Evolutionary conservation across 2,888 invertebrate species (phyloP).

Genomic region (Diplazon laetatorius): DNA sequence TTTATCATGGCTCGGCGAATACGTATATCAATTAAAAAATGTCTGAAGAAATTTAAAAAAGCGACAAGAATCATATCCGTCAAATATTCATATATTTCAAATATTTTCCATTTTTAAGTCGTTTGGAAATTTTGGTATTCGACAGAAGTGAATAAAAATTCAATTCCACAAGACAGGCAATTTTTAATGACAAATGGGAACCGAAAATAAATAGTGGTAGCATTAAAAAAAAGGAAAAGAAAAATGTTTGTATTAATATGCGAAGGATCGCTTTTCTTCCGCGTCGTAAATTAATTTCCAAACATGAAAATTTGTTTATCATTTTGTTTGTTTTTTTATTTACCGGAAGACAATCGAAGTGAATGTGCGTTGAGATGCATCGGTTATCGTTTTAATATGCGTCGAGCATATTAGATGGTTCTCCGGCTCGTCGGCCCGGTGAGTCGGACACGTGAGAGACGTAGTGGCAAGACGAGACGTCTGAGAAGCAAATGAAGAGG

Average conservation of each 20-base stretch:
- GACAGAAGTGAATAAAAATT: too few relatives aligned
- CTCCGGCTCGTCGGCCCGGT: background rate
- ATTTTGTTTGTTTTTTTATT: too few relatives aligned
- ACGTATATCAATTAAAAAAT: too few relatives aligned
- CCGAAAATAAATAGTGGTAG: background rate
- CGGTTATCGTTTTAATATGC: slow-evolving; percentile 8
- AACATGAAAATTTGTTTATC: too few relatives aligned
- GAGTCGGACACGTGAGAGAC: background rate
- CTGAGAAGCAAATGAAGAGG: background rate
- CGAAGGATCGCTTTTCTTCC: slow-evolving; percentile 2
- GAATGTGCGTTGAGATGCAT: background rate
- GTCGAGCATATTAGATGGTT: background rate
- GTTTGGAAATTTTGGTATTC: too few relatives aligned
- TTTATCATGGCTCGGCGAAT: too few relatives aligned
- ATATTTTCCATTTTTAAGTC: too few relatives aligned
- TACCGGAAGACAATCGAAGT: background rate
- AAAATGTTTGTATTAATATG: too few relatives aligned
- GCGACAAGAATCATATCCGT: too few relatives aligned
- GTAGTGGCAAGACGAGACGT: background rate
- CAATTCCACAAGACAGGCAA: background rate
- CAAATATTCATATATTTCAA: too few relatives aligned
- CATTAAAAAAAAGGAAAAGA: too few relatives aligned
- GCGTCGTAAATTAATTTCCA: background rate
- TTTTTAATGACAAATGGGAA: background rate
- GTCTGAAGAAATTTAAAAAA: too few relatives aligned